A percentile compares a stretch with the other conserved stretches of the same genome.
Evolutionary conservation across 2,888 invertebrate species (phyloP).

Genomic region (Thymelicus lineola): DNA sequence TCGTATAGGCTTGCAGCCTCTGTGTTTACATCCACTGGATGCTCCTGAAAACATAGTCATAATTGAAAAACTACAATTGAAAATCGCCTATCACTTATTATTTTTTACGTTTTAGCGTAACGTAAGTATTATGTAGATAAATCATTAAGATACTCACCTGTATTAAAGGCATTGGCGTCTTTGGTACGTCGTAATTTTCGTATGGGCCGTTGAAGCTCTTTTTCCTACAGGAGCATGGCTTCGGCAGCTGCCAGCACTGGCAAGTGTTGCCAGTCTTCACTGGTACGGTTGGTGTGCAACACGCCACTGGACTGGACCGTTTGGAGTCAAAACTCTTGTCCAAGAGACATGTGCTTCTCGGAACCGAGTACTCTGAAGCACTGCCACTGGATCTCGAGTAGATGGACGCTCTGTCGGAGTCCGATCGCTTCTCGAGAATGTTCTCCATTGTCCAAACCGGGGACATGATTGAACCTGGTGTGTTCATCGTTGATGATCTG

Average conservation of each 20-base stretch:
- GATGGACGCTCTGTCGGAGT: slow-evolving; percentile 87
- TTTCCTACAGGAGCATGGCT: slow-evolving; percentile 70
- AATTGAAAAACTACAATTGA: too few relatives aligned
- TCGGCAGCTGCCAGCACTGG: slow-evolving; percentile 73
- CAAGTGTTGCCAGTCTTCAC: slow-evolving; percentile 76
- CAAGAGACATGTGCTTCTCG: slow-evolving; percentile 71
- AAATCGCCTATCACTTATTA: too few relatives aligned
- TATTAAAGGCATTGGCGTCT: slow-evolving; percentile 86
- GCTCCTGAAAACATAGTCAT: slow-evolving; percentile 66
- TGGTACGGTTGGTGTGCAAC: slow-evolving; percentile 85
- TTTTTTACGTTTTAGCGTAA: too few relatives aligned
- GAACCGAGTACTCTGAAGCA: slow-evolving; percentile 88
- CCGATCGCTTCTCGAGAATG: slow-evolving; percentile 75
- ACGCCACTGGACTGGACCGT: slow-evolving; percentile 69
- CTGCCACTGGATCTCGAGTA: slow-evolving; percentile 88
- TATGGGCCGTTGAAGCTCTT: slow-evolving; percentile 85
- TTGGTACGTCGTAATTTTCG: slow-evolving; percentile 93
- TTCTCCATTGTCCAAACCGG: slow-evolving; percentile 86
- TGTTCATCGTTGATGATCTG: slow-evolving; percentile 86
- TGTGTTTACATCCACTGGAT: slow-evolving; percentile 65
- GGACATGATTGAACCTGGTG: slow-evolving; percentile 79
- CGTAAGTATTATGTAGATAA: not conserved
- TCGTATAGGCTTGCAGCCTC: slow-evolving; percentile 87
- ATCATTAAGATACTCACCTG: slow-evolving; percentile 56
- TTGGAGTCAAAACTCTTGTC: slow-evolving; percentile 83